These are phyloP conservation scores for Scaeva pyrastri DNA, from an alignment of 2,888 invertebrate species.

Conservation along the genomic window DNA sequence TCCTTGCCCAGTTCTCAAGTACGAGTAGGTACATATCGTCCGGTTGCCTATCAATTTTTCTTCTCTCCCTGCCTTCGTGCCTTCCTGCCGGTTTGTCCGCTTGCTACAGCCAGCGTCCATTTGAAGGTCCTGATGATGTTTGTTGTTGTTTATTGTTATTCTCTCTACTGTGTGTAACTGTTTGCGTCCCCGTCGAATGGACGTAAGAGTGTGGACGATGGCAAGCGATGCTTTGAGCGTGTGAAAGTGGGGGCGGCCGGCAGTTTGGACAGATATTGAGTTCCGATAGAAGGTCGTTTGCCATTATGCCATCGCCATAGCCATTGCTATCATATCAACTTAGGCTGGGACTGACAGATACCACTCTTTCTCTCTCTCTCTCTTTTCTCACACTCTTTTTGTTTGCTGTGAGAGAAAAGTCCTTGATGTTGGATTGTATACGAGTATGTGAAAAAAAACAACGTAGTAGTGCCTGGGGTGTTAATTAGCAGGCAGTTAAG, in stretches of 20 bases:
- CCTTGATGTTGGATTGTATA: constrained; percentile 8
- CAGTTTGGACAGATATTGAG: constrained; percentile 63
- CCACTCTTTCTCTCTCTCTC: not conserved
- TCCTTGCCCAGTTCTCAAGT: constrained; percentile 73
- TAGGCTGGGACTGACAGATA: constrained; percentile 25
- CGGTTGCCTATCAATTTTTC: constrained; percentile 60
- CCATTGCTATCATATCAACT: constrained; percentile 19
- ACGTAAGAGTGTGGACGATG: constrained; percentile 52
- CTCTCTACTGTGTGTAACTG: constrained; percentile 39
- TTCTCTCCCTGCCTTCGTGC: not conserved
- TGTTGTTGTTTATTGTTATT: constrained; percentile 50
- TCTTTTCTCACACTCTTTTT: not conserved
- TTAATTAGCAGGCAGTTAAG: constrained; percentile 45
- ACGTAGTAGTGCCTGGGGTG: constrained; percentile 6
- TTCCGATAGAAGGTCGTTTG: constrained; percentile 64
- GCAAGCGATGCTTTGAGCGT: constrained; percentile 4
- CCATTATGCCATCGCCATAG: constrained; percentile 11
- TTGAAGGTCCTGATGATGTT: constrained; percentile 14
- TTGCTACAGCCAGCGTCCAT: no score
- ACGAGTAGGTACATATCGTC: constrained; percentile 67
- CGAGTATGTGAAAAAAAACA: not conserved
- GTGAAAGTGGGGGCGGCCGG: constrained; percentile 21
- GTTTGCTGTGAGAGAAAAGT: not conserved
- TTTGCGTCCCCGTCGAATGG: constrained; percentile 43
- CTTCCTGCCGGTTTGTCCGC: not conserved